Conservation (phyloP, 2,797 vertebrate species). For the Lagodon rhomboides region DNA sequence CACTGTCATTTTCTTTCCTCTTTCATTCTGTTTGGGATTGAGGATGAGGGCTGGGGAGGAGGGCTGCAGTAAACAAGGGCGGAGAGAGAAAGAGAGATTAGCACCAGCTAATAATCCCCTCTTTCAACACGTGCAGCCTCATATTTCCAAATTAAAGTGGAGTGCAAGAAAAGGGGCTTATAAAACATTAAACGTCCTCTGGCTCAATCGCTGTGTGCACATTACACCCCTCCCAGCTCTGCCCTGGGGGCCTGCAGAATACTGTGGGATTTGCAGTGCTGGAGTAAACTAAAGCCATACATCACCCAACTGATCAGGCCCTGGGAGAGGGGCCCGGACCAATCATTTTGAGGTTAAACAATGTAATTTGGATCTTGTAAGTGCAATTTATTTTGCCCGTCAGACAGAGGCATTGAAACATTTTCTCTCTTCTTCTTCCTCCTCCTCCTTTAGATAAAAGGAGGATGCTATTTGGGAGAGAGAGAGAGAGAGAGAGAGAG, state of each 20-base stretch:
- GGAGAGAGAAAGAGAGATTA: constrained; percentile 88
- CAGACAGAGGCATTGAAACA: constrained; percentile 81
- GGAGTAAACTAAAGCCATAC: constrained; percentile 97
- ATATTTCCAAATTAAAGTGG: constrained; percentile 99
- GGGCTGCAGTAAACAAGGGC: constrained; percentile 74
- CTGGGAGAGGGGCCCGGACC: constrained; percentile 89
- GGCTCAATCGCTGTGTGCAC: constrained; percentile 85
- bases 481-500: constrained; percentile 55
- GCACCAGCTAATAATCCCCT: constrained; percentile 96
- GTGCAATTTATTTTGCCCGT: constrained; percentile 88
- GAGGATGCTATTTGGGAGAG: constrained; percentile 70
- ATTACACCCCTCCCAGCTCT: constrained; percentile 82
- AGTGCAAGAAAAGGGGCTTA: constrained; percentile 93
- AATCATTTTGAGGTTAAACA: constrained; percentile 99
- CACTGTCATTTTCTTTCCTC: constrained; percentile 72
- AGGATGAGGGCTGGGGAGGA: constrained; percentile 67
- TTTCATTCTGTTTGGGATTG: constrained; percentile 75
- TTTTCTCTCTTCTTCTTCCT: constrained; percentile 74
- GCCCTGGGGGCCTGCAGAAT: constrained; percentile 81
- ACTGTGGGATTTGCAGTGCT: constrained; percentile 92
- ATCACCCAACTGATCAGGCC: constrained; percentile 90
- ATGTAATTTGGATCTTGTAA: constrained; percentile 89
- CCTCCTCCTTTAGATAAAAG: constrained; percentile 65
- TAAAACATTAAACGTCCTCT: constrained; percentile 95
- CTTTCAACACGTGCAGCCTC: constrained; percentile 92